These are phyloP conservation scores for Drosophila kokeensis DNA, from an alignment of 2,888 invertebrate species.

Conservation along the genomic window DNA sequence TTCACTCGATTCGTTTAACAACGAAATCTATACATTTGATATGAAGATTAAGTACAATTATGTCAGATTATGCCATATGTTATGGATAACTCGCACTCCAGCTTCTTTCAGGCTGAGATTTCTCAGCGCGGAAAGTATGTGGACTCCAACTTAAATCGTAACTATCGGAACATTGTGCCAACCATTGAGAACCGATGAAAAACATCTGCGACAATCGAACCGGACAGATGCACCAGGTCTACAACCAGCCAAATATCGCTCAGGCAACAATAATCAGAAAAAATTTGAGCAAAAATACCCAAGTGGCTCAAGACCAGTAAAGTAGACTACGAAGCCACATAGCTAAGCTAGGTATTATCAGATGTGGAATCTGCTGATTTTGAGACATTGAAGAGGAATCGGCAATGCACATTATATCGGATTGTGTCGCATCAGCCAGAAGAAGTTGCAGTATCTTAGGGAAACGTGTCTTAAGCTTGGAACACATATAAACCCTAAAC, in stretches of 20 bases:
- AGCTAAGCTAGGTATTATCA: not conserved
- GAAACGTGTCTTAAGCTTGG: not conserved
- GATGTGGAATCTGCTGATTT: not conserved
- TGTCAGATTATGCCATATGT: no score
- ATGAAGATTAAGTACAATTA: no score
- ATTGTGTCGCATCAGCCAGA: no score
- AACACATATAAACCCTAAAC: not conserved
- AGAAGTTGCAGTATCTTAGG: not conserved
- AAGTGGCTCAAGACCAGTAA: not conserved
- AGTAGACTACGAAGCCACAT: not conserved
- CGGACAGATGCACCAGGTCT: not conserved
- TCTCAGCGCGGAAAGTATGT: no score
- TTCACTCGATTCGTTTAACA: not conserved
- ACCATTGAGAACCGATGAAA: not conserved
- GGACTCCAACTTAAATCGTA: not conserved
- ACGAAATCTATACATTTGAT: not conserved
- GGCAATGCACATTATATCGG: not conserved
- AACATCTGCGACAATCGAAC: no score
- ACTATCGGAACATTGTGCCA: not conserved
- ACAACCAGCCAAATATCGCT: no score
- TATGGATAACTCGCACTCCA: no score
- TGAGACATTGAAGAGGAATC: not conserved
- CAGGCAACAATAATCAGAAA: no score
- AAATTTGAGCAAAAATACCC: not conserved
- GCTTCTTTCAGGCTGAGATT: no score